Conservation (phyloP, 2,888 invertebrate species). For the Ochropleura leucogaster region DNA sequence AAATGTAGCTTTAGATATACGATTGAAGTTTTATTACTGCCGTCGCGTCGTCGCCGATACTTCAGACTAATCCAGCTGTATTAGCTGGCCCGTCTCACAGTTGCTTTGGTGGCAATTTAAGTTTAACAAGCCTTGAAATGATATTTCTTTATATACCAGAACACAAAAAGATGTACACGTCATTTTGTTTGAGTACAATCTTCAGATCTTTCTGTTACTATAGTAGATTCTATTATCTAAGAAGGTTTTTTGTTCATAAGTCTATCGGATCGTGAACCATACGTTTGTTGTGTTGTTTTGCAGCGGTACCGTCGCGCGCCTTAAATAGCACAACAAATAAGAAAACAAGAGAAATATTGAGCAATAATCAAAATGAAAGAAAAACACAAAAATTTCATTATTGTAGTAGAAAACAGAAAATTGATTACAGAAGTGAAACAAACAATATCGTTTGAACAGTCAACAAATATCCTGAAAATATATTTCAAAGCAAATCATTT, state of each 20-base stretch:
- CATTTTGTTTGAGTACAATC: neutral
- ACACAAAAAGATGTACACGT: neutral
- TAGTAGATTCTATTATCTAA: neutral
- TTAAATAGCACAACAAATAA: too few species aligned
- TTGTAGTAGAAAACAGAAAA: neutral
- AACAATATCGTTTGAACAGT: neutral
- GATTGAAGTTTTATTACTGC: slow-evolving; percentile 26
- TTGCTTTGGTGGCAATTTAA: slow-evolving; percentile 14
- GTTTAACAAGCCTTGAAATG: neutral
- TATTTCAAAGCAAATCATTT: neutral
- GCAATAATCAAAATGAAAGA: neutral
- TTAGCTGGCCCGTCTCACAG: slow-evolving; percentile 10
- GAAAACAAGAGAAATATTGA: neutral
- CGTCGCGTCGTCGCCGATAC: neutral
- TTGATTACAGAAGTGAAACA: neutral
- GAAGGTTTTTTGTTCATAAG: neutral
- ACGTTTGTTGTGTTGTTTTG: neutral
- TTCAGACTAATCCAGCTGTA: slow-evolving; percentile 19
- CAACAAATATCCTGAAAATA: neutral
- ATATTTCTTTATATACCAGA: neutral
- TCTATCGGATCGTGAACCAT: neutral
- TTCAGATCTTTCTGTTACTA: neutral
- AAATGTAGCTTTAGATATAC: neutral
- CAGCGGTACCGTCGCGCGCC: too few species aligned
- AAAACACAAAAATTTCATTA: too few species aligned